A percentile compares a stretch with the other conserved stretches of the same genome.
These are phyloP conservation scores for Catotricha subobsoleta DNA, from an alignment of 2,888 invertebrate genomes.

Conservation along the genomic window DNA sequence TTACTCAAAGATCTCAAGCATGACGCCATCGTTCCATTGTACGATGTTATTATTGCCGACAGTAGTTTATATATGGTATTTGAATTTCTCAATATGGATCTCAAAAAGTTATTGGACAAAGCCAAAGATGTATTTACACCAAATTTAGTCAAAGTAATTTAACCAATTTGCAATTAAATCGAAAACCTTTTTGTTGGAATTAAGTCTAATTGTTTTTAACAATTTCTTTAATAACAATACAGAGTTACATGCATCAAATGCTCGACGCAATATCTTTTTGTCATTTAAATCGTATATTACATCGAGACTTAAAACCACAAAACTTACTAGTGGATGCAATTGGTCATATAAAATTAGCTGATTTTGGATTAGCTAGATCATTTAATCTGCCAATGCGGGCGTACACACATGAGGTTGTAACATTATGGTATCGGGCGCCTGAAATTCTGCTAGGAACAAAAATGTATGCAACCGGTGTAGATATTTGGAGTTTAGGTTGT, in stretches of 20 bases:
- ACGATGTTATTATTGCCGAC: conserved; percentile 76
- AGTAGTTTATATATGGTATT: conserved; percentile 82
- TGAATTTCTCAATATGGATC: conserved; percentile 83
- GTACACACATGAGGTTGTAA: conserved; percentile 92
- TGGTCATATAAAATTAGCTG: conserved; percentile 36
- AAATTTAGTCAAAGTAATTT: conserved; percentile 53
- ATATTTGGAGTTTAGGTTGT: conserved; percentile 92
- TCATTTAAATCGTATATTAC: conserved; percentile 74
- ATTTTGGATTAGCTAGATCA: conserved; percentile 88
- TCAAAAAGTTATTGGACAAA: conserved; percentile 73
- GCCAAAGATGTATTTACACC: conserved; percentile 41
- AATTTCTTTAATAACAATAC: not conserved
- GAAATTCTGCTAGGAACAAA: conserved; percentile 84
- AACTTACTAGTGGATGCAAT: conserved; percentile 55
- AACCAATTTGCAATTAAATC: not conserved
- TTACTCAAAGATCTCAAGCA: conserved; percentile 78
- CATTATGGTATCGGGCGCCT: conserved; percentile 94
- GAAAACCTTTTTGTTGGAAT: too few species aligned
- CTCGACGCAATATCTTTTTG: conserved; percentile 77
- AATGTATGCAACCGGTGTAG: conserved; percentile 81
- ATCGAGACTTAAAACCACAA: conserved; percentile 90
- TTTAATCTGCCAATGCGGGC: conserved; percentile 83
- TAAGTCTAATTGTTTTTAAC: too few species aligned
- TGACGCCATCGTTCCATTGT: conserved; percentile 72
- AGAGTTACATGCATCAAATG: conserved; percentile 70